Evolutionary conservation across 2,113 vertebrate species (phyloP).

Genomic region (Perognathus longimembris): DNA sequence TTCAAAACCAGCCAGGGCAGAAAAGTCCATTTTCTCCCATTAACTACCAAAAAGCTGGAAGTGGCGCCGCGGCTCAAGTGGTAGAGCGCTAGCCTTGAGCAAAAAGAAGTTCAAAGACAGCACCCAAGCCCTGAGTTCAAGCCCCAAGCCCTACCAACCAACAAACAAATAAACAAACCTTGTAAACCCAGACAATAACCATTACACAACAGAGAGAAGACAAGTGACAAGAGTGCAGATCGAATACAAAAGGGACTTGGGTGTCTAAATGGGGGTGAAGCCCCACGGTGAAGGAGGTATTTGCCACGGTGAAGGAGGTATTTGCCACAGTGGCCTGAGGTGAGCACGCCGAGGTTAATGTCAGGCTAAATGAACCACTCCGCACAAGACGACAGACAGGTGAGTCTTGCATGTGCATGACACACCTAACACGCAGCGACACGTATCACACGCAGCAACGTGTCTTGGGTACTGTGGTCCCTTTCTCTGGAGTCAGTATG

Average conservation of each 20-base stretch:
- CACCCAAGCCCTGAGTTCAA: no score
- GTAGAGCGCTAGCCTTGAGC: no score
- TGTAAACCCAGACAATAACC: neutral
- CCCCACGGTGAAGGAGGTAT: fast-evolving
- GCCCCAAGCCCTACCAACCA: no score
- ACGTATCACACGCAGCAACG: neutral
- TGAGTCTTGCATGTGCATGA: neutral
- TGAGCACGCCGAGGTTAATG: neutral
- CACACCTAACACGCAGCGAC: neutral
- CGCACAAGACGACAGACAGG: neutral
- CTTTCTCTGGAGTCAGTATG: fast-evolving
- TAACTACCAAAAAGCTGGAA: no score
- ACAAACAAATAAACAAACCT: no score
- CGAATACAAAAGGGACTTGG: neutral
- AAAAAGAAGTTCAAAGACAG: no score
- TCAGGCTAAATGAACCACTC: neutral
- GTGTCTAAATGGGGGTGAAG: neutral
- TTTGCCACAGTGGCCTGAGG: neutral
- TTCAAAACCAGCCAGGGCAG: no score
- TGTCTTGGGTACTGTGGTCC: neutral
- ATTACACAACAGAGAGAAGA: neutral
- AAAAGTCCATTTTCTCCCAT: no score
- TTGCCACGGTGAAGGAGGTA: fast-evolving
- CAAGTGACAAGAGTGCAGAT: neutral
- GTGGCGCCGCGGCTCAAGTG: no score